phyloP scores from a whole-genome alignment of 2,113 vertebrate species.

The Phrynosoma blainvillii region DNA sequence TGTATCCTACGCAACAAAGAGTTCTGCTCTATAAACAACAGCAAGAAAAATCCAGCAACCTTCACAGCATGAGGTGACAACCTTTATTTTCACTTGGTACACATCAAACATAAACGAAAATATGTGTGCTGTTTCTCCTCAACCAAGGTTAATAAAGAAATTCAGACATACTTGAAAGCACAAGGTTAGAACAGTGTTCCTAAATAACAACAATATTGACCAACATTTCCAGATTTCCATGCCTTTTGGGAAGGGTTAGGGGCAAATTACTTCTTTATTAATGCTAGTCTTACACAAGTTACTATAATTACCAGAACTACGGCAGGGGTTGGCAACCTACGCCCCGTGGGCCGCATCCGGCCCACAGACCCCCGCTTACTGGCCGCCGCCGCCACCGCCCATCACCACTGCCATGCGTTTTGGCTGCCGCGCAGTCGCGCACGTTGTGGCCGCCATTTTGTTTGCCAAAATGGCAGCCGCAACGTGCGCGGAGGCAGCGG shows the following conservation, averaged over 20 bases:
- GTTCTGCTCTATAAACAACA: not conserved
- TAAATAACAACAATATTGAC: not conserved
- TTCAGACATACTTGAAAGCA: not conserved
- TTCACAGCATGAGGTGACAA: not conserved
- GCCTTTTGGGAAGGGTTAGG: not conserved
- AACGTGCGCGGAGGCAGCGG: too few relatives aligned
- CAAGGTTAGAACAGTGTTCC: not conserved
- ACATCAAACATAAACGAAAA: not conserved
- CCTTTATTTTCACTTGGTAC: not conserved
- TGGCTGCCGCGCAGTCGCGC: too few relatives aligned
- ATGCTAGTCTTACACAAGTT: not conserved
- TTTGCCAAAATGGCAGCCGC: too few relatives aligned
- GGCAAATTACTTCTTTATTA: conserved; percentile 29
- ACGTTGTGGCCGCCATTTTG: too few relatives aligned
- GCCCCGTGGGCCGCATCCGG: too few relatives aligned
- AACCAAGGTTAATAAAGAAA: not conserved
- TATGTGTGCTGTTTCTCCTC: not conserved
- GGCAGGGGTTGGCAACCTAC: too few relatives aligned
- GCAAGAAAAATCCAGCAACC: not conserved
- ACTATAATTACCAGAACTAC: conserved; percentile 10
- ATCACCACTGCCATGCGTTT: too few relatives aligned
- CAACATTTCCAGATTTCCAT: not conserved
- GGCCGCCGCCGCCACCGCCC: too few relatives aligned
- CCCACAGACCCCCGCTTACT: too few relatives aligned
- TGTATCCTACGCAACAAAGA: not conserved